These are phyloP conservation scores for Ophioninae sp. DNA, from an alignment of 2,888 invertebrate genomes.

Conservation along the genomic window DNA sequence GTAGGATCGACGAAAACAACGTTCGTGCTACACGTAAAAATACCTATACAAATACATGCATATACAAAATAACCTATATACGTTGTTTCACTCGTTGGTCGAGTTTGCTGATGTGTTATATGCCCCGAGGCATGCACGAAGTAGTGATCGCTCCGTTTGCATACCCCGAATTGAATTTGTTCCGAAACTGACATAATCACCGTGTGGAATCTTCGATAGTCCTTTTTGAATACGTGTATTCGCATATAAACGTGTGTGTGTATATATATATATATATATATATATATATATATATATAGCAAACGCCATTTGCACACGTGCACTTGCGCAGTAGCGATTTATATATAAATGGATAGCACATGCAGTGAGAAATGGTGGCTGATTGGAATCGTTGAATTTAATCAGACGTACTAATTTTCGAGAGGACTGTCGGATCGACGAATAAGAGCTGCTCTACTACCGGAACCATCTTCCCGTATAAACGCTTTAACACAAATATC, in stretches of 20 bases:
- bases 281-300: not conserved
- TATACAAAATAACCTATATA: not conserved
- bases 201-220: conserved; percentile 12
- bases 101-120: conserved; percentile 1
- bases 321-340: not conserved
- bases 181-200: conserved; percentile 50
- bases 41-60: not conserved
- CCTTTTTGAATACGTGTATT: not conserved
- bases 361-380: conserved; percentile 49
- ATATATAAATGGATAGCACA: not conserved
- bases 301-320: too few relatives aligned
- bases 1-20: too few relatives aligned
- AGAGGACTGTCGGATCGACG: conserved; percentile 14
- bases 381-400: conserved; percentile 62
- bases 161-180: conserved; percentile 40
- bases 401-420: conserved; percentile 60
- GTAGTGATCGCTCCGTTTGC: conserved; percentile 27
- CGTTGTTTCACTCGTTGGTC: not conserved
- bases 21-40: not conserved
- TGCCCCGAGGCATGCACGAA: not conserved
- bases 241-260: not conserved
- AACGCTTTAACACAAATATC: conserved; percentile 7
- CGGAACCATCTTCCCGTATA: conserved; percentile 4
- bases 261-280: not conserved
- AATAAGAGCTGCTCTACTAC: conserved; percentile 2